Base-by-base conservation (phyloP, 1,140 invertebrate genomes). In the Agrypnia vestita region DNA sequence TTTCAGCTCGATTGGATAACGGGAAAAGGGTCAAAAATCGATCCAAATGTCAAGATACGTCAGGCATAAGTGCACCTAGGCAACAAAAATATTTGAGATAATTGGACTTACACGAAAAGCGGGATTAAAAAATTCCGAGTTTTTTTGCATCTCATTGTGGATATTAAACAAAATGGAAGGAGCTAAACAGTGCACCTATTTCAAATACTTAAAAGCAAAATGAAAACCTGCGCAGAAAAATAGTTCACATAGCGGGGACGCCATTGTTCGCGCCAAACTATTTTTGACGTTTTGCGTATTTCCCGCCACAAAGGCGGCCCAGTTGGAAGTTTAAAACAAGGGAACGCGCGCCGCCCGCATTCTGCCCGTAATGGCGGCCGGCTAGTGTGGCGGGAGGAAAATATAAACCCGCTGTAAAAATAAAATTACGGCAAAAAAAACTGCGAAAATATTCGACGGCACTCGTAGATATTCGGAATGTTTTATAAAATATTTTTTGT, bases 251-350 rank as follows among this genome's bases (percentile, higher is more conserved):
- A 71, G 46, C 15, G 0, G 44, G 21, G 62, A 7, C 25, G n/a
- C 67, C 67, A 49, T 71, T 71, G 46, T 71, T 71, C 44, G 44
- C 6, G 67, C 4, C 44, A 21, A 71, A 71, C 64, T 51, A 71
- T 71, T 71, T 71, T 49, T 71, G 67, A 71, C 67, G 46, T 71
- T 56, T 71, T 49, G 67, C 67, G 67, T 71, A 71, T 71, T 71
- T 71, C 44, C 67, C 47, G 67, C 25, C 67, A 21, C 67, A 71
- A 71, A 71, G 64, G 11, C 4, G 44, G 46, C 47, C 21, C 11
- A 49, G 67, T 43, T 49, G 13, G 67, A 71, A 49, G 67, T 71
- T 71, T 49, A 17, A 49, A 71, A 71, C 67, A 49, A 71, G 49
- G 67, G 67, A 49, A 11, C 21, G 67, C 35, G 15, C 53, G 15